Evolutionary conservation across 2,888 invertebrate species (phyloP).

Genomic region (Drosophila subsilvestris): DNA sequence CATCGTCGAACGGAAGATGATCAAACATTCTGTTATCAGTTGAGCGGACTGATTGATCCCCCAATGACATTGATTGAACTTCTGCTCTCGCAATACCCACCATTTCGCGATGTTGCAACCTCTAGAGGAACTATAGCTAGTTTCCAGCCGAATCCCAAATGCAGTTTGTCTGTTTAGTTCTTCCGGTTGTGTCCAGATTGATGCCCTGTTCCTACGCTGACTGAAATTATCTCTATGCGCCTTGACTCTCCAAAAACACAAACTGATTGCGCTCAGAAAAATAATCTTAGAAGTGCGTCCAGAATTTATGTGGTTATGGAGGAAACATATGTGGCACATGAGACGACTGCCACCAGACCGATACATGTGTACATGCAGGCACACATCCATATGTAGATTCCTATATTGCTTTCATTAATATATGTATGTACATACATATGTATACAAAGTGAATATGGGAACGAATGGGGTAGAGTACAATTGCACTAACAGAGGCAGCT

Average conservation of each 20-base stretch:
- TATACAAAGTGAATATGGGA: slow-evolving; percentile 19
- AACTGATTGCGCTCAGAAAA: slow-evolving; percentile 59
- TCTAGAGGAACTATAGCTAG: slow-evolving; percentile 1
- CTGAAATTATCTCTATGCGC: slow-evolving; percentile 30
- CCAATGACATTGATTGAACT: not conserved
- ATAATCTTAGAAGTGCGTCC: slow-evolving; percentile 68
- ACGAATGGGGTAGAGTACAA: slow-evolving; percentile 60
- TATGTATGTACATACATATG: slow-evolving; percentile 2
- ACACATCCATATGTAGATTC: slow-evolving; percentile 22
- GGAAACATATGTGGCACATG: slow-evolving; percentile 71
- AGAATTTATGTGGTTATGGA: slow-evolving; percentile 62
- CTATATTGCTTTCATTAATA: slow-evolving; percentile 31
- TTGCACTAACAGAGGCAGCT: slow-evolving; percentile 59
- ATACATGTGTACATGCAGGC: slow-evolving; percentile 11
- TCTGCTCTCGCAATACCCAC: slow-evolving; percentile 9
- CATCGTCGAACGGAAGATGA: slow-evolving; percentile 37
- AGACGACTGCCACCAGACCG: slow-evolving; percentile 47
- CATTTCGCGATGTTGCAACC: slow-evolving; percentile 12
- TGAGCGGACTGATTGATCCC: not conserved
- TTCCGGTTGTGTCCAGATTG: slow-evolving; percentile 21
- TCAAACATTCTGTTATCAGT: slow-evolving; percentile 54
- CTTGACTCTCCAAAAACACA: slow-evolving; percentile 35
- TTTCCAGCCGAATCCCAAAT: slow-evolving; percentile 17
- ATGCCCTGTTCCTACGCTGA: not conserved
- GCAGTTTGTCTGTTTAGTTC: slow-evolving; percentile 26